These are phyloP conservation scores for Fulica atra DNA, from an alignment of 2,113 vertebrate species.

Conservation along the genomic window DNA sequence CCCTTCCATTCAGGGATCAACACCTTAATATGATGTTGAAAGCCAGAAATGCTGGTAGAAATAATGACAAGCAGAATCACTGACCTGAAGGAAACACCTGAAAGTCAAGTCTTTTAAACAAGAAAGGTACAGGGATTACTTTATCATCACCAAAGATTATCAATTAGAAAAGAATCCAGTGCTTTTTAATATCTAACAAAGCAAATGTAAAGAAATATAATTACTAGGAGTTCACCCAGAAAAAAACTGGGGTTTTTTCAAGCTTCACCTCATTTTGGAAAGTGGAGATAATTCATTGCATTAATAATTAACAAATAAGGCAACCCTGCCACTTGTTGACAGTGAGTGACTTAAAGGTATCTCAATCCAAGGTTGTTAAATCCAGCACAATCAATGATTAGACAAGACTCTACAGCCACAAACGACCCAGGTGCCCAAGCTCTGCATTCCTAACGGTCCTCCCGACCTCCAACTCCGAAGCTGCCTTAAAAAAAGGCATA, in stretches of 20 bases:
- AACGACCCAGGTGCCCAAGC: not conserved
- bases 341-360: not conserved
- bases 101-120: not conserved
- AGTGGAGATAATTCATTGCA: not conserved
- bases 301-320: not conserved
- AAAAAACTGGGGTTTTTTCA: too few relatives aligned
- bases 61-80: not conserved
- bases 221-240: fast-evolving
- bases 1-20: not conserved
- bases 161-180: not conserved
- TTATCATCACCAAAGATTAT: not conserved
- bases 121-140: not conserved
- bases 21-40: not conserved
- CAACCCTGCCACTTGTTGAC: not conserved
- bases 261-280: not conserved
- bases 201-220: not conserved
- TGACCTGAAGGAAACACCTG: not conserved
- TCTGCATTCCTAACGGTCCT: not conserved
- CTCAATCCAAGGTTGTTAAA: not conserved
- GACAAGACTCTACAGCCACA: not conserved
- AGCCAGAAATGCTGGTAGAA: not conserved
- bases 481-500: fast-evolving
- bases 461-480: not conserved
- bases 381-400: not conserved
- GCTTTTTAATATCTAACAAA: not conserved